Conservation (phyloP, 1,140 invertebrate species). For the Drosophila lowei region DNA sequence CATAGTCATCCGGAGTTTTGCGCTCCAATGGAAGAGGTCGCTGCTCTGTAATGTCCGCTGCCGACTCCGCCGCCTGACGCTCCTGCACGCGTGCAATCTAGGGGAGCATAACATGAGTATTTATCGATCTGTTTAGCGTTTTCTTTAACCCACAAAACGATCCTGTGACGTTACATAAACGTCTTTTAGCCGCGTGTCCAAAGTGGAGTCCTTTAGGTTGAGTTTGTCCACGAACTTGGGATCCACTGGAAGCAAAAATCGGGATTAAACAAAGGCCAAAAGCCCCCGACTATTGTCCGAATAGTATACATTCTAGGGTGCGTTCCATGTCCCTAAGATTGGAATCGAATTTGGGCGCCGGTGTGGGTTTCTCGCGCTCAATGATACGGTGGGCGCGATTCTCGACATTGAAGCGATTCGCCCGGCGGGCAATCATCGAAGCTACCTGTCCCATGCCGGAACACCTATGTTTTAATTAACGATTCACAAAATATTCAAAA, state of each 20-base stretch:
- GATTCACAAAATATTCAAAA: not conserved
- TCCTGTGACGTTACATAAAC: constrained; percentile 88
- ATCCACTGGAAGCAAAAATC: constrained; percentile 83
- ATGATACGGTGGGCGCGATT: constrained; percentile 88
- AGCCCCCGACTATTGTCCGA: not conserved
- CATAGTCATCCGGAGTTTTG: constrained; percentile 75
- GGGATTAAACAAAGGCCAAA: not conserved
- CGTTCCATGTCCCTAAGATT: constrained; percentile 86
- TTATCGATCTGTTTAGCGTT: not conserved
- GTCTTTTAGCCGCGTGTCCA: constrained; percentile 86
- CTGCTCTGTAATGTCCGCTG: constrained; percentile 10
- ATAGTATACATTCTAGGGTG: constrained; percentile 85
- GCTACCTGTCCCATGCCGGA: constrained; percentile 84
- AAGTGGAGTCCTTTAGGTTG: constrained; percentile 85
- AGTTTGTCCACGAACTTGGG: constrained; percentile 86
- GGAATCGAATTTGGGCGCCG: constrained; percentile 86
- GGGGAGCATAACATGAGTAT: not conserved
- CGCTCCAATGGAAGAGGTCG: constrained; percentile 76
- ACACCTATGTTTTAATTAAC: constrained; percentile 16
- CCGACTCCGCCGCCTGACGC: constrained; percentile 45
- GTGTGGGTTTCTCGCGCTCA: constrained; percentile 86
- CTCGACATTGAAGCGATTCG: constrained; percentile 88
- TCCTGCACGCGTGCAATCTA: constrained; percentile 64
- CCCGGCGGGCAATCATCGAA: constrained; percentile 83
- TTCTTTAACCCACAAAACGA: constrained; percentile 69